Base-by-base conservation (phyloP, 2,888 invertebrate species). In the Orthosia incerta region DNA sequence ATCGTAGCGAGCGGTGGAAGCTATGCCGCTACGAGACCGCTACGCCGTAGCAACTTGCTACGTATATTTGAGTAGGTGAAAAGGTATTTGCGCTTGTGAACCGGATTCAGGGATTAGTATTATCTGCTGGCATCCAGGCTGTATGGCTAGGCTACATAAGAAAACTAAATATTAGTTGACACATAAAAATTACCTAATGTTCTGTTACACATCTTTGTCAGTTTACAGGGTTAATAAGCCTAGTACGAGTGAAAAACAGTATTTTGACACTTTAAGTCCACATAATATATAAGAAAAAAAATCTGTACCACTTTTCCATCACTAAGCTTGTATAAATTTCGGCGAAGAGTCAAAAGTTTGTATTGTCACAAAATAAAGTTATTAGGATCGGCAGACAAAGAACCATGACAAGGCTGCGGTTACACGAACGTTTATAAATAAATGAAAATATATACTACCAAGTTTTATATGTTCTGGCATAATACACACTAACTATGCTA, bases 11-110 rank as follows among this genome's bases (percentile, higher is more conserved):
- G 57, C n/a, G 63, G 50, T 26, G 62, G 65, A 66, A 61, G 56
- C 60, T 82, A 78, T 65, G 67, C 45, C 16, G 53, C 77, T 79
- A 76, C 67, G 66, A 71, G 23, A 23, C 5, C 53, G 9, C 39
- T 39, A 39, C 77, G 74, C 74, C 82, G 85, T 77, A 73, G 65
- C 63, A 53, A 67, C 56, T 53, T 53, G 67, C 60, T 72, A 60
- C 79, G 50, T 48, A 51, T 62, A 66, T 50, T 59, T 62, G n/a
- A 53, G 20, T 45, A 59, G 31, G 23, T 18, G 9, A 18, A 5
- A n/a, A 45, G 39, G 15, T 77, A 51, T 60, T 61, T 60, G 9
- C 4, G 16, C 16, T 66, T 51, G n/a, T 75, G 56, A 45, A 39
- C 2, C 4, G 20, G 15, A 26, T 13, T 23, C 20, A 39, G 31